Conservation (phyloP, 2,113 vertebrate species). For the Maccullochella peelii region DNA sequence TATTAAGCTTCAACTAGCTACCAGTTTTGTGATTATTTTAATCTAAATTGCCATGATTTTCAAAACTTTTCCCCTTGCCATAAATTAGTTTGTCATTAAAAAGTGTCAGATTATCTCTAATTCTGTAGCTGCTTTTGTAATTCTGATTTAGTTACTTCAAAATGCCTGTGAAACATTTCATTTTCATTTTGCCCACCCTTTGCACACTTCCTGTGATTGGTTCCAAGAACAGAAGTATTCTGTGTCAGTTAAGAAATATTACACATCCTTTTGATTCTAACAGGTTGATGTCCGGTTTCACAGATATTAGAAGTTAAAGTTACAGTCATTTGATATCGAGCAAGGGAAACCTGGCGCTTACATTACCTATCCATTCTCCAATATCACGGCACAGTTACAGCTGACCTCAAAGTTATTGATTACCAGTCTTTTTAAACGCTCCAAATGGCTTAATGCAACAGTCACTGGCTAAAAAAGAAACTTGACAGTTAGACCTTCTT, state of each 20-base stretch:
- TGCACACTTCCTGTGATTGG: background rate
- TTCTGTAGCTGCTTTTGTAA: background rate
- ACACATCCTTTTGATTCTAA: background rate
- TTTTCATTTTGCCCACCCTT: background rate
- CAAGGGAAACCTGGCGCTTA: background rate
- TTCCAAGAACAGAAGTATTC: background rate
- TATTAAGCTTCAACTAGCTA: background rate
- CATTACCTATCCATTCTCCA: constrained; percentile 39
- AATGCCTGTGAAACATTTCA: background rate
- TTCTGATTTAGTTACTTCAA: background rate
- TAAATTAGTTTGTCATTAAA: background rate
- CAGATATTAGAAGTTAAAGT: constrained; percentile 21
- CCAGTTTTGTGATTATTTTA: no score
- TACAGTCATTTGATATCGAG: constrained; percentile 40
- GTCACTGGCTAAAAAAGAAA: constrained; percentile 7
- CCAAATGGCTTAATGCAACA: background rate
- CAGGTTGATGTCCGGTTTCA: constrained; percentile 46
- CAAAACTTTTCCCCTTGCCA: background rate
- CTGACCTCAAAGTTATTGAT: constrained; percentile 53
- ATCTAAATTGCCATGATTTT: background rate
- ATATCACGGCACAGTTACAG: constrained; percentile 51
- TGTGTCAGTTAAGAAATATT: constrained; percentile 8
- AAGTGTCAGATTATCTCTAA: background rate
- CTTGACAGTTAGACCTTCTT: background rate
- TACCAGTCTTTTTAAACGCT: background rate